A percentile compares a stretch with the other conserved stretches of the same genome.
phyloP scores from a whole-genome alignment of 2,113 vertebrate species.

The Morphnarchus princeps region DNA sequence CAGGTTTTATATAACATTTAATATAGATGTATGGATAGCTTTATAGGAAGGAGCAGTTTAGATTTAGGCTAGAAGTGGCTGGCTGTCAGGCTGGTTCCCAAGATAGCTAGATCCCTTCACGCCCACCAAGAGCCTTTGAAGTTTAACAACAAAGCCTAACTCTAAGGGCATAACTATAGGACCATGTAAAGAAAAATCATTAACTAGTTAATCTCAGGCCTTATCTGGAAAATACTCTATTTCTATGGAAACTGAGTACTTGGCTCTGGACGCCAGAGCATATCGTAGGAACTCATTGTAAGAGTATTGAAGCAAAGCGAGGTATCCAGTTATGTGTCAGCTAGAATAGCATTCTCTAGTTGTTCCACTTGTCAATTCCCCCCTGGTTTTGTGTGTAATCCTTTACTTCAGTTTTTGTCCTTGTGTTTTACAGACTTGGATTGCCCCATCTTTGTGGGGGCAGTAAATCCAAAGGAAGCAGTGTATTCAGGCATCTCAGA shows the following conservation, averaged over 20 bases:
- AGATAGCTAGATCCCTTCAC: neutral
- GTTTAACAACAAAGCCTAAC: neutral
- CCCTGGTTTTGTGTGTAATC: neutral
- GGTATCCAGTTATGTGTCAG: neutral
- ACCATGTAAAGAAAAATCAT: neutral
- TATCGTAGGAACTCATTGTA: neutral
- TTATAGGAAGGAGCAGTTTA: neutral
- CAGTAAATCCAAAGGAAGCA: neutral
- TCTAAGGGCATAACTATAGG: neutral
- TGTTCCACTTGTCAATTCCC: neutral
- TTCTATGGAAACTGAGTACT: neutral
- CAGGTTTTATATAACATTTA: neutral
- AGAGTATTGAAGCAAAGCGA: neutral
- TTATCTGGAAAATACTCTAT: slow-evolving; percentile 4
- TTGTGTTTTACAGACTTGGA: neutral
- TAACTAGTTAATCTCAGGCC: neutral
- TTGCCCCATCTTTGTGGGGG: neutral
- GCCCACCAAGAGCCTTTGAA: neutral
- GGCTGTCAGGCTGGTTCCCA: neutral
- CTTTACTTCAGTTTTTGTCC: neutral
- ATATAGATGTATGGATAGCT: neutral
- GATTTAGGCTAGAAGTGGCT: neutral
- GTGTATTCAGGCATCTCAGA: neutral
- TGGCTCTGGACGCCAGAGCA: neutral
- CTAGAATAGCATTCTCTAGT: neutral